These are phyloP conservation scores for Phenganax marumi DNA, from an alignment of 92 coral and sea anemone species.

Conservation along the genomic window DNA sequence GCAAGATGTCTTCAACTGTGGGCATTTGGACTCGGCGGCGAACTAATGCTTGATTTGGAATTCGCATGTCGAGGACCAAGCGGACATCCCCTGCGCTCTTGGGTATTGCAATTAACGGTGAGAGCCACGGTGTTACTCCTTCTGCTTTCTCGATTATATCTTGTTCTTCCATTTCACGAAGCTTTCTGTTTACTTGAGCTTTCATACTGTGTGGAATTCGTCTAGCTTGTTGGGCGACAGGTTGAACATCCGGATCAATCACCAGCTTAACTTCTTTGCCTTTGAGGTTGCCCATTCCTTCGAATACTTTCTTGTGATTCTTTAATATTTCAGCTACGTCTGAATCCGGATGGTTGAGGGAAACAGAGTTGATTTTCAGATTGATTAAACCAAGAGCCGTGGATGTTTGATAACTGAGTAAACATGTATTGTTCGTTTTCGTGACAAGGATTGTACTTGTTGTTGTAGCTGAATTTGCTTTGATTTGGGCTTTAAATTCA, in stretches of 20 bases:
- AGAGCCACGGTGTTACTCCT: conserved; percentile 49
- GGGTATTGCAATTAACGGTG: conserved; percentile 46
- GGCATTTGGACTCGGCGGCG: too few species aligned
- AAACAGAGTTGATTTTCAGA: conserved; percentile 24
- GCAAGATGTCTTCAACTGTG: too few species aligned
- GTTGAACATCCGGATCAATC: conserved; percentile 42
- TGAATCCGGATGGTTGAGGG: conserved; percentile 28
- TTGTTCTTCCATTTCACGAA: conserved; percentile 39
- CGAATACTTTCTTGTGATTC: conserved; percentile 38
- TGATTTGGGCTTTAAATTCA: conserved; percentile 3
- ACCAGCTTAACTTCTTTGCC: conserved; percentile 45
- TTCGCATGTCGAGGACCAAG: conserved; percentile 49
- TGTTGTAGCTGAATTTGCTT: conserved; percentile 24
- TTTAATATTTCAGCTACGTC: neutral
- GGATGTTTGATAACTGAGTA: conserved; percentile 13
- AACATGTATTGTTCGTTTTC: conserved; percentile 11
- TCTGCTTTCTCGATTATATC: conserved; percentile 44
- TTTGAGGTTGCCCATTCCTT: conserved; percentile 54
- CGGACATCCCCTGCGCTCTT: conserved; percentile 54
- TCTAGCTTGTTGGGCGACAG: conserved; percentile 48
- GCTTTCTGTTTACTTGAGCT: conserved; percentile 43
- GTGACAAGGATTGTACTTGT: conserved; percentile 33
- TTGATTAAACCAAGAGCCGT: conserved; percentile 11
- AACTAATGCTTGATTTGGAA: too few species aligned
- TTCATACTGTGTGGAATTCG: conserved; percentile 52